These are phyloP conservation scores for Leptura quadrifasciata DNA, from an alignment of 2,888 invertebrate species.

Conservation along the genomic window DNA sequence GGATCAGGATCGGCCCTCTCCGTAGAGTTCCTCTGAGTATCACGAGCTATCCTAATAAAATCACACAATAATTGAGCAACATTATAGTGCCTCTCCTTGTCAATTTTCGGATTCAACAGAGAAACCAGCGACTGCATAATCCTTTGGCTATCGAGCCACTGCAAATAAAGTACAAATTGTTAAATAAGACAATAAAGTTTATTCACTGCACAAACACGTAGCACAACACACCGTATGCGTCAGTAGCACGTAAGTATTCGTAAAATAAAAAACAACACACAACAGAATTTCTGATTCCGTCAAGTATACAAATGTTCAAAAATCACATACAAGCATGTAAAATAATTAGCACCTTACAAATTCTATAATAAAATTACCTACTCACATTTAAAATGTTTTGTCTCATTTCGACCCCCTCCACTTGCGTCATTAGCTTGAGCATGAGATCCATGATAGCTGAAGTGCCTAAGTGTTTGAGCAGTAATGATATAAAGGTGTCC, in stretches of 20 bases:
- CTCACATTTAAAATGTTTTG: slow-evolving; percentile 83
- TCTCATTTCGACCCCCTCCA: slow-evolving; percentile 85
- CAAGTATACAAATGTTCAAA: too few species aligned
- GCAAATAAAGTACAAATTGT: slow-evolving; percentile 55
- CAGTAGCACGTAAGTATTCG: too few species aligned
- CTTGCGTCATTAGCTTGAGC: slow-evolving; percentile 88
- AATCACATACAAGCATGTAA: neutral
- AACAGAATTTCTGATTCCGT: too few species aligned
- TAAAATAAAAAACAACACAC: too few species aligned
- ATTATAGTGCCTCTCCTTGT: slow-evolving; percentile 88
- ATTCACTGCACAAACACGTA: too few species aligned
- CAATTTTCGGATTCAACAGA: slow-evolving; percentile 79
- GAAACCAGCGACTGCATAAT: slow-evolving; percentile 87
- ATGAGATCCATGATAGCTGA: slow-evolving; percentile 96
- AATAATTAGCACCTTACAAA: neutral
- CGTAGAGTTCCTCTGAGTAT: slow-evolving; percentile 76
- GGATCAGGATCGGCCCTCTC: slow-evolving; percentile 82
- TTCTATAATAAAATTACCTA: slow-evolving; percentile 49
- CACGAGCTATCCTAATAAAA: slow-evolving; percentile 83
- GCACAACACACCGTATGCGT: too few species aligned
- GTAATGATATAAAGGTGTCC: slow-evolving; percentile 89
- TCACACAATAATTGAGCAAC: slow-evolving; percentile 92
- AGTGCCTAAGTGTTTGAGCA: slow-evolving; percentile 93
- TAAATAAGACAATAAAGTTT: neutral
- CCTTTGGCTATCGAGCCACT: slow-evolving; percentile 95